Evolutionary conservation across 2,888 invertebrate species (phyloP).

Genomic region (Notodonta ziczac): DNA sequence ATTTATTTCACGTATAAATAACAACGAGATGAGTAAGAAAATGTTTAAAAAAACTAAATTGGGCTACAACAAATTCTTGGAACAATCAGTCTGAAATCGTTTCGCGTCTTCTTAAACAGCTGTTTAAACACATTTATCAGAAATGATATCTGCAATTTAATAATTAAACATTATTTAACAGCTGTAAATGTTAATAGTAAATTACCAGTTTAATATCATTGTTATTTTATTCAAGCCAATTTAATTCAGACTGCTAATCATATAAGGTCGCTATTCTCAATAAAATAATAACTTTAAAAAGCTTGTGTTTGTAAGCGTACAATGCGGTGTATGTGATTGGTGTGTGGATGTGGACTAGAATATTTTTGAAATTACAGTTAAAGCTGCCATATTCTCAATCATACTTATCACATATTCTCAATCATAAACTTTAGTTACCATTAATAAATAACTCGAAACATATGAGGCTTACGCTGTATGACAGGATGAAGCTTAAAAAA

Average conservation of each 20-base stretch:
- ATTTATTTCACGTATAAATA: constrained; percentile 20
- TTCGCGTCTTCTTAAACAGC: background rate
- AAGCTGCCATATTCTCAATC: background rate
- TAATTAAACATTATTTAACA: too few species aligned
- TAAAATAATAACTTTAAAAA: constrained; percentile 25
- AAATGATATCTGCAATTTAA: too few species aligned
- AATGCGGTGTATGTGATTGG: constrained; percentile 21
- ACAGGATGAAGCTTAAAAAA: too few species aligned
- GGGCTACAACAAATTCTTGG: too few species aligned
- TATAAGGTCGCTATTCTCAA: constrained; percentile 13
- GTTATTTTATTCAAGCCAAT: background rate
- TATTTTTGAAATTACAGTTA: background rate
- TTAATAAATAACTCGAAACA: background rate
- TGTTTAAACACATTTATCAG: too few species aligned
- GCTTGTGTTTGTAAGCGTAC: constrained; percentile 30
- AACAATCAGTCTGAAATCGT: background rate
- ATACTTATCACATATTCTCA: background rate
- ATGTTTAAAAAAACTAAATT: constrained; percentile 7
- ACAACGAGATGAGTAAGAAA: constrained; percentile 6
- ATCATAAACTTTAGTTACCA: background rate
- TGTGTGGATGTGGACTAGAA: constrained; percentile 56
- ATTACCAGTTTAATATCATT: too few species aligned
- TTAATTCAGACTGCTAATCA: constrained; percentile 28
- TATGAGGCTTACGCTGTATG: too few species aligned
- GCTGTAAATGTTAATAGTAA: too few species aligned